Base-by-base conservation (phyloP, 2,797 vertebrate genomes). In the Ctenochaetus hawaiiensis region DNA sequence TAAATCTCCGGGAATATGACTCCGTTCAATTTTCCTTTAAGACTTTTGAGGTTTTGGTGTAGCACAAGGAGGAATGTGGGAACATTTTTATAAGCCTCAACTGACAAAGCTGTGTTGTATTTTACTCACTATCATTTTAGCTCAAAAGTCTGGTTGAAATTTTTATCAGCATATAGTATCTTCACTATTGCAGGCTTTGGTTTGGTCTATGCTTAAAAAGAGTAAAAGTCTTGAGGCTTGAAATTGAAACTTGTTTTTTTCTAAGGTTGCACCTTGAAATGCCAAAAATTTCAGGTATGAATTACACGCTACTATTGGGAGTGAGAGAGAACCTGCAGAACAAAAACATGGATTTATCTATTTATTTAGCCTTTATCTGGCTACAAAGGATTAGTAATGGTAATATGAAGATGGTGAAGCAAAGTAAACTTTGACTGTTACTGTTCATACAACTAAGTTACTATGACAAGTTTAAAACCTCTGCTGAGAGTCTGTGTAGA, bases 41-140 rank as follows among this genome's bases (percentile, higher is more conserved):
- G n/a, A 43, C 47, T 51, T 78, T 63, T 20, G 14, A 51, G 48
- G 43, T 12, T 72, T 58, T 73, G 20, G 44, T 30, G 45, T 17
- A 58, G 47, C 8, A 63, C 1, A 37, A 16, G 34, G 53, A 12
- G 7, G 18, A 11, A 51, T 0, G 34, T 65, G 18, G 14, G 11
- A 26, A 20, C 41, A 34, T 49, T 62, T 4, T 39, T 54, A 17
- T 23, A 58, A 54, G 53, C 7, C n/a, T 52, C 47, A 34, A 20
- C 39, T 44, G 48, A 71, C 56, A 41, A n/a, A 16, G 13, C 26
- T 59, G 20, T 52, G 37, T n/a, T 67, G 44, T 41, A 58, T 76
- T 62, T 77, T 34, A 34, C 66, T 67, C 67, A 77, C 43, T 14
- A 65, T 51, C 20, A 39, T 48, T 68, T 41, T 44, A 18, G 61